phyloP scores from a whole-genome alignment of 2,888 invertebrate genomes.

The Acleris laterana region DNA sequence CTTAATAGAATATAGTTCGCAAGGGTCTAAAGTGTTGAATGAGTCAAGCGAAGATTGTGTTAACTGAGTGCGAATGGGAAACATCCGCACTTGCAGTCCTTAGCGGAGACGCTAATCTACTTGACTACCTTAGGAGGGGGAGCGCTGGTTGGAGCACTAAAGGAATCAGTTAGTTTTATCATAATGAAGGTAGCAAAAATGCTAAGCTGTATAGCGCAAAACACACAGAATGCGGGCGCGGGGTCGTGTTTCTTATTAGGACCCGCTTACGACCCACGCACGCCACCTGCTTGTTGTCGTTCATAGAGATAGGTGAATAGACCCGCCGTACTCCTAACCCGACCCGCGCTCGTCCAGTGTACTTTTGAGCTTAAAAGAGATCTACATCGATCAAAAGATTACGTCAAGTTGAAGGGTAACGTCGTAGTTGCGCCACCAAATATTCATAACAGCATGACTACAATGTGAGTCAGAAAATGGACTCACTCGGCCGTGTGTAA shows the following conservation, averaged over 20 bases:
- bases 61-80: slow-evolving; percentile 28
- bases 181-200: too few species aligned
- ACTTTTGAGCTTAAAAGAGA: too few species aligned
- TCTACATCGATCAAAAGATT: neutral
- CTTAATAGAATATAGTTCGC: slow-evolving; percentile 25
- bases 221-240: too few species aligned
- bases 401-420: slow-evolving; percentile 17
- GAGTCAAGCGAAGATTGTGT: slow-evolving; percentile 23
- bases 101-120: slow-evolving; percentile 14
- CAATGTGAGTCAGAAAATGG: slow-evolving; percentile 23
- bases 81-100: slow-evolving; percentile 9
- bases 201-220: too few species aligned
- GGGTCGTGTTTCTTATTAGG: too few species aligned
- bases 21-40: slow-evolving; percentile 14
- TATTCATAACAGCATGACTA: slow-evolving; percentile 29
- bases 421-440: slow-evolving; percentile 26
- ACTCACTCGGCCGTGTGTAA: slow-evolving; percentile 18
- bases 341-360: too few species aligned
- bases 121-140: slow-evolving; percentile 7
- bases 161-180: too few species aligned
- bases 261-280: too few species aligned
- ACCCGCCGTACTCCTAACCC: too few species aligned
- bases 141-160: too few species aligned
- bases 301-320: too few species aligned
- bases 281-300: too few species aligned